Evolutionary conservation across 2,797 vertebrate genomes (phyloP), one percentile per base, ranked within the genome.

Genomic region (Neosalanx taihuensis): DNA sequence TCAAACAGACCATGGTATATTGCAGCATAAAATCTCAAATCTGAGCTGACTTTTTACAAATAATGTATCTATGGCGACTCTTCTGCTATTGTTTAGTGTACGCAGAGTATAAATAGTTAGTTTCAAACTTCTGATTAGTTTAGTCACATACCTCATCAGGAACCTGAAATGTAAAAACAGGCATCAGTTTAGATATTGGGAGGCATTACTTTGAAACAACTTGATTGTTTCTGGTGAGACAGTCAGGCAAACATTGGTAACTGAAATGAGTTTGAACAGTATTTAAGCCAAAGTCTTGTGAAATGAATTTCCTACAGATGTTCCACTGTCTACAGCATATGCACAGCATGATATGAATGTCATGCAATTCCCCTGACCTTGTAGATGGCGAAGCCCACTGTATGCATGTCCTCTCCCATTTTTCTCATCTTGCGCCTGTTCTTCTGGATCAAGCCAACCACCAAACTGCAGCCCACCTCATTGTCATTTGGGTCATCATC

Each of bases 371-470:
- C 33, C 5, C 51, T 41, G 63, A 92, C 94, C 93, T 92, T 84
- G 18, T 94, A 95, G 78, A 95, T 74, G 0, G 93, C 91, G 2
- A 89, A 96, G n/a, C 95, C 94, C 0, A 96, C 91, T 2, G 92
- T 96, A 66, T 95, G 90, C 90, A 94, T 87, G 78, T 85, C 92
- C 81, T 94, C 93, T 2, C 95, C 95, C 0, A 89, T 76, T 71
- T 89, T 94, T 10, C 89, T 90, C 59, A 91, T 80, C 5, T 81
- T 84, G 9, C 95, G 86, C 20, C 90, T 86, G 79, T 95, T 94
- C 89, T 97, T 98, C 92, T 97, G 96, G 87, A 96, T 95, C 74
- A 96, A 86, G 17, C 94, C 95, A 18, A 95, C 81, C 67, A 97
- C 85, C 0, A 95, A 75, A 0, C 91, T 94, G 71, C 95, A 96